A percentile compares a stretch with the other conserved stretches of the same genome.
Conservation (phyloP, 2,888 invertebrate species). For the Acleris cristana region DNA sequence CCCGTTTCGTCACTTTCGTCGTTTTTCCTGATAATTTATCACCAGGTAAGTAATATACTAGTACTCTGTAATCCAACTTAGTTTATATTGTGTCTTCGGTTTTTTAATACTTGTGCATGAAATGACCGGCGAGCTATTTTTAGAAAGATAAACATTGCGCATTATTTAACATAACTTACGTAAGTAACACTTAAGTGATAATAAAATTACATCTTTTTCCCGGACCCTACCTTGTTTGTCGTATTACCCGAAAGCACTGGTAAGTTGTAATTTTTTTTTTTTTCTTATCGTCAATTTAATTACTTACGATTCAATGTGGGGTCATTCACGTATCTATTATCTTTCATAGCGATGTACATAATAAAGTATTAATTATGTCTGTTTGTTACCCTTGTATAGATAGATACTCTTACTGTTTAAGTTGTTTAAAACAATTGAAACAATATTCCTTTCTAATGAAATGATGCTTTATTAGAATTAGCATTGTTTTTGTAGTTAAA, state of each 20-base stretch:
- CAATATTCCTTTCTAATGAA: too few species aligned
- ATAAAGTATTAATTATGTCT: slow-evolving; percentile 1
- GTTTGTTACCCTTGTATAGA: background rate
- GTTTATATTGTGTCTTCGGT: background rate
- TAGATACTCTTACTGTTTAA: too few species aligned
- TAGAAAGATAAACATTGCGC: slow-evolving; percentile 42
- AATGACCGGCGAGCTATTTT: slow-evolving; percentile 43
- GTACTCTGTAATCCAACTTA: background rate
- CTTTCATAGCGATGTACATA: background rate
- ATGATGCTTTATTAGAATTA: too few species aligned
- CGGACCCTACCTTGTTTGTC: background rate
- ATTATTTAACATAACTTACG: slow-evolving; percentile 36
- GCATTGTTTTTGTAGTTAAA: too few species aligned
- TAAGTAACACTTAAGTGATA: slow-evolving; percentile 29
- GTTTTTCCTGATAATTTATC: background rate
- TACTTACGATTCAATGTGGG: slow-evolving; percentile 5
- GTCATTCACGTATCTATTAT: slow-evolving; percentile 20
- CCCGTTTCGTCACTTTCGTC: background rate
- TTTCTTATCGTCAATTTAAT: slow-evolving; percentile 21
- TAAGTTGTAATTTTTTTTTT: slow-evolving; percentile 15
- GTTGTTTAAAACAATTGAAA: too few species aligned
- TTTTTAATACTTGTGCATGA: background rate
- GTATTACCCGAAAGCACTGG: slow-evolving; percentile 12
- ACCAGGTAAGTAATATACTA: slow-evolving; percentile 21
- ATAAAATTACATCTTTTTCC: slow-evolving; percentile 6